Percentiles rank a stretch among this genome's conserved stretches.
phyloP scores from a whole-genome alignment of 2,113 vertebrate species.

The Pavo muticus region DNA sequence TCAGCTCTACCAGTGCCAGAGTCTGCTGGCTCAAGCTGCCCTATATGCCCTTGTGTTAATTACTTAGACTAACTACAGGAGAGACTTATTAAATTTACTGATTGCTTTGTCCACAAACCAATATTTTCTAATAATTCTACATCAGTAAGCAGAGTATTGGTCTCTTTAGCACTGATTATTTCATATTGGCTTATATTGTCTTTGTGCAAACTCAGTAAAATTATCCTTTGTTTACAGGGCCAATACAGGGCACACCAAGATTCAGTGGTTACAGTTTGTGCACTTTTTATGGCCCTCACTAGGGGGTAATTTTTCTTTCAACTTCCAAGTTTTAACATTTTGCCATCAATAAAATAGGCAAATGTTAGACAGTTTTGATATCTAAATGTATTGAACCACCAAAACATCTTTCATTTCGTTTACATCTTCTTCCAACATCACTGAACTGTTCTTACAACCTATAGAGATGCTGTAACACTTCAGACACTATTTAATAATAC shows the following conservation, averaged over 20 bases:
- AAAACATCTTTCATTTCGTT: not conserved
- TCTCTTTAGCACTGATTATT: not conserved
- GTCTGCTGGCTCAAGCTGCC: slow-evolving; percentile 36
- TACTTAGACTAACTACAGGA: slow-evolving; percentile 79
- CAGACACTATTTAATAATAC: not conserved
- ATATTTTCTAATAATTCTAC: slow-evolving; percentile 37
- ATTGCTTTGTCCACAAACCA: slow-evolving; percentile 69
- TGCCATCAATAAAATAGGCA: not conserved
- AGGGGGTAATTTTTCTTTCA: not conserved
- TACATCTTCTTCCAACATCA: not conserved
- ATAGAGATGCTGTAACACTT: not conserved
- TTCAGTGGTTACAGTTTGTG: not conserved
- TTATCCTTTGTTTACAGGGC: not conserved
- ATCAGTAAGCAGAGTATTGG: slow-evolving; percentile 6
- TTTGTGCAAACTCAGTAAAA: not conserved
- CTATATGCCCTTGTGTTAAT: slow-evolving; percentile 75
- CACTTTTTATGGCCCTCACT: not conserved
- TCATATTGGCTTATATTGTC: not conserved
- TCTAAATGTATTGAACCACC: not conserved
- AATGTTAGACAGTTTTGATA: not conserved
- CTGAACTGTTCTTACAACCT: not conserved
- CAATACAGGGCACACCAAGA: not conserved
- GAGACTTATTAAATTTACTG: slow-evolving; percentile 78
- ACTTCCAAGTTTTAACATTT: not conserved
- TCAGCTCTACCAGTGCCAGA: slow-evolving; percentile 49